Evolutionary conservation across 2,113 vertebrate species (phyloP).

Genomic region (Microtus pennsylvanicus): DNA sequence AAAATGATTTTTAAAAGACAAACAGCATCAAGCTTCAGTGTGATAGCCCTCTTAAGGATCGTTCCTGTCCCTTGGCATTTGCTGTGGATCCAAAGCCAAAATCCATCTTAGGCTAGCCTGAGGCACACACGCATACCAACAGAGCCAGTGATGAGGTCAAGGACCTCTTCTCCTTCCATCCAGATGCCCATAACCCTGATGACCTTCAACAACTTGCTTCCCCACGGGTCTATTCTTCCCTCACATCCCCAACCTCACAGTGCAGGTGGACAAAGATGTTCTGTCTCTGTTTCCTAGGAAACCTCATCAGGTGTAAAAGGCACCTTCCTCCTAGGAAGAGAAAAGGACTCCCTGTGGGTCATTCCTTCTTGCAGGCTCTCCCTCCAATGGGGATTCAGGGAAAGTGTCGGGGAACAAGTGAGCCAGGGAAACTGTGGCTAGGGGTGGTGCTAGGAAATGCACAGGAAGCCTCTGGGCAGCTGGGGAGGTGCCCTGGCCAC

Average conservation of each 20-base stretch:
- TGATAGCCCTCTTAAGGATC: background rate
- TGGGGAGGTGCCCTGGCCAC: background rate
- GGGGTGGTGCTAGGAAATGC: too few species aligned
- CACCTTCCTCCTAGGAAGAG: background rate
- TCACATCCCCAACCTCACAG: background rate
- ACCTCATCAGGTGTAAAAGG: background rate
- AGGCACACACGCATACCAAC: too few species aligned
- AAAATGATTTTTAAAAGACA: background rate
- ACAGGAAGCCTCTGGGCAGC: background rate
- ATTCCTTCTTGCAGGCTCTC: background rate
- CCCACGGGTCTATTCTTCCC: background rate
- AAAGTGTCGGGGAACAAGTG: background rate
- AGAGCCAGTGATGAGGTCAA: fast-evolving
- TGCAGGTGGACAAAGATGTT: background rate
- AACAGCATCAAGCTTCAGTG: background rate
- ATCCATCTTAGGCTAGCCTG: background rate
- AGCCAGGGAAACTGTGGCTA: background rate
- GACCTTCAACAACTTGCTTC: background rate
- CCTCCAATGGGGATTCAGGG: background rate
- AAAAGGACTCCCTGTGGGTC: background rate
- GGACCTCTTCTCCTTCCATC: too few species aligned
- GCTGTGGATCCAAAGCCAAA: background rate
- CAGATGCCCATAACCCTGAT: too few species aligned
- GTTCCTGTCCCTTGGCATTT: background rate
- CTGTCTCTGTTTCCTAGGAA: background rate